A percentile compares a stretch with the other conserved stretches of the same genome.
Evolutionary conservation across 2,113 vertebrate species (phyloP).

Genomic region (Heterotilapia buettikoferi): DNA sequence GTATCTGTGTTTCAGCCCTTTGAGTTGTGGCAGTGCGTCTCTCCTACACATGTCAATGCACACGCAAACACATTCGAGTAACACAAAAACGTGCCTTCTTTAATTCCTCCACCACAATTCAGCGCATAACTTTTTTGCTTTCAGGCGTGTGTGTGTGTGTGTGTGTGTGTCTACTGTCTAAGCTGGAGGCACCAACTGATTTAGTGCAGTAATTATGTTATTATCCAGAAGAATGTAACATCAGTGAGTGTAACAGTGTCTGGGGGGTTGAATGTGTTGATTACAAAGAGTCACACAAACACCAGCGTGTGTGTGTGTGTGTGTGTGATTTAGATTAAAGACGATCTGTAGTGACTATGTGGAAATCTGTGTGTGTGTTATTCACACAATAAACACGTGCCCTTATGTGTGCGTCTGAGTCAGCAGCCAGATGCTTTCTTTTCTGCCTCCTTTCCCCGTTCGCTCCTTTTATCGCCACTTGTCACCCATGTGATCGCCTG

Average conservation of each 20-base stretch:
- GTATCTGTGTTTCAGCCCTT: slow-evolving; percentile 35
- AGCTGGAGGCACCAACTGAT: slow-evolving; percentile 12
- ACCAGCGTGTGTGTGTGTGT: background rate
- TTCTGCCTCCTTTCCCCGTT: background rate
- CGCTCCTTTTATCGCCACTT: background rate
- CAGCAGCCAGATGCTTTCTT: slow-evolving; percentile 25
- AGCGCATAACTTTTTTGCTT: background rate
- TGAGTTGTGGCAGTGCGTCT: background rate
- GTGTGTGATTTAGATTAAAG: slow-evolving; percentile 21
- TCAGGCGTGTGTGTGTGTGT: background rate
- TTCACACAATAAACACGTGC: background rate
- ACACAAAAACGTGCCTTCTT: background rate
- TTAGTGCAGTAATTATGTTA: slow-evolving; percentile 44
- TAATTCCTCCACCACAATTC: background rate
- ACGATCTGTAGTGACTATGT: background rate
- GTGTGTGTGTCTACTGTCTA: background rate
- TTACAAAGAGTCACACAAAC: background rate
- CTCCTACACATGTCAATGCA: background rate
- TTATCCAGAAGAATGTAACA: slow-evolving; percentile 41
- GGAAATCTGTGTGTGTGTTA: slow-evolving; percentile 3
- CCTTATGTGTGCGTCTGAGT: slow-evolving; percentile 45
- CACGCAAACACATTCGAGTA: background rate
- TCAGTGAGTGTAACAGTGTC: slow-evolving; percentile 11
- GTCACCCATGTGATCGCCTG: background rate
- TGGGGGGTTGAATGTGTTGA: background rate